Evolutionary conservation across 2,113 vertebrate species (phyloP), one percentile per base, ranked within the genome.

Genomic region (Strigops habroptila): DNA sequence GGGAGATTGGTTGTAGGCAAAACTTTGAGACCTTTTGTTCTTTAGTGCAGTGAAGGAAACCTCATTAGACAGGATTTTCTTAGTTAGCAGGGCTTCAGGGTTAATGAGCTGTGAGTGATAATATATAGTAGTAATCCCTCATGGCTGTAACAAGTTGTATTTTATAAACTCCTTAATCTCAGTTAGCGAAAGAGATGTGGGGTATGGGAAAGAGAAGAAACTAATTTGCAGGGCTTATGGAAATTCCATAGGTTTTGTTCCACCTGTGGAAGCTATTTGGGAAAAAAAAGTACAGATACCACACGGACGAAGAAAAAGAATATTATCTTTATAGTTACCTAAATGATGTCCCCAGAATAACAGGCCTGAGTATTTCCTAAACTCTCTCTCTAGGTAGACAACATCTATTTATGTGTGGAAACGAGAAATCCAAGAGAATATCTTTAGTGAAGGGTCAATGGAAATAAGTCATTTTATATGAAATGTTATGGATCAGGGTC

Each of bases 41-140:
- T 98, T 97, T 91, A 95, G 97, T 96, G 96, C 96, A 97, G 97
- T 97, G 97, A 98, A 97, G 95, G 94, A 97, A 98, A 98, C 97
- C 97, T 98, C 97, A 98, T 98, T 98, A 98, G 96, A 97, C 86
- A 97, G 98, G 97, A 98, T 98, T 98, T 98, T 98, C 98, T 98
- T 98, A 97, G 98, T 98, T 98, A 98, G 97, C 97, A 98, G 97
- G 97, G 97, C 96, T 98, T 95, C 2, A 5, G 93, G 97, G 98
- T 98, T 98, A 98, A 98, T 98, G 98, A 98, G 97, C 97, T 98
- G 97, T 97, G 98, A 97, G 97, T 97, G 97, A 98, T 98, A 98
- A 98, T 98, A 97, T 97, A 98, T 98, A 97, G 94, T 91, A 97
- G 97, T 97, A 98, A 98, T 98, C 97, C 97, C 97, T 97, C 95